Conservation (phyloP, 2,888 invertebrate genomes). For the Drosophila conformis region DNA sequence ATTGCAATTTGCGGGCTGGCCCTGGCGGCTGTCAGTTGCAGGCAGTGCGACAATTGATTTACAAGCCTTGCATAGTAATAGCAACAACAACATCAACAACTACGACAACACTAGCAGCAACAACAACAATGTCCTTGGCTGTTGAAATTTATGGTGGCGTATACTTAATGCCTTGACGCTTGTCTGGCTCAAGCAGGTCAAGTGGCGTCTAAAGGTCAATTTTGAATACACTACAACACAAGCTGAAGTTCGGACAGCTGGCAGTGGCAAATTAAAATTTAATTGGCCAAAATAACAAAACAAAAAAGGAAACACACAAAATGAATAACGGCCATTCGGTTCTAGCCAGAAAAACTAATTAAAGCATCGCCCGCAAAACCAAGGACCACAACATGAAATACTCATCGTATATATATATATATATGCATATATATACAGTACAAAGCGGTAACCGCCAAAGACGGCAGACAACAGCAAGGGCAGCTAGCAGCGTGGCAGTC, state of each 20-base stretch:
- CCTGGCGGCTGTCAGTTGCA: conserved; percentile 61
- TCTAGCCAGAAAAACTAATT: conserved; percentile 64
- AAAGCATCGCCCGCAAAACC: conserved; percentile 51
- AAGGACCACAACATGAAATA: conserved; percentile 26
- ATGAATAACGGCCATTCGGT: conserved; percentile 15
- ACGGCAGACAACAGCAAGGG: conserved; percentile 24
- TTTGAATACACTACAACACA: conserved; percentile 44
- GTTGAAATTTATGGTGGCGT: conserved; percentile 63
- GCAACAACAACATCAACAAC: conserved; percentile 6
- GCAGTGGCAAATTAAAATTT: conserved; percentile 59
- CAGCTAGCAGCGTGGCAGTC: not conserved
- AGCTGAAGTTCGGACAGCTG: conserved; percentile 40
- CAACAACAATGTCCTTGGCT: conserved; percentile 58
- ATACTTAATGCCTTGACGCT: conserved; percentile 60
- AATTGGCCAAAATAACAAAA: conserved; percentile 38
- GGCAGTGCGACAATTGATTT: conserved; percentile 74
- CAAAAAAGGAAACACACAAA: not conserved
- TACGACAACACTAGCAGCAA: not conserved
- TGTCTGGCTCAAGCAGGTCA: conserved; percentile 65
- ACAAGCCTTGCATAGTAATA: conserved; percentile 56
- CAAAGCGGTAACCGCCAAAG: conserved; percentile 31
- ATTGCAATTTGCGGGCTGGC: conserved; percentile 57
- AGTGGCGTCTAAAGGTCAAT: conserved; percentile 67
- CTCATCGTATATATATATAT: not conserved
- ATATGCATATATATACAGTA: not conserved